Conservation (phyloP, 2,113 vertebrate genomes). For the Suricata suricatta region DNA sequence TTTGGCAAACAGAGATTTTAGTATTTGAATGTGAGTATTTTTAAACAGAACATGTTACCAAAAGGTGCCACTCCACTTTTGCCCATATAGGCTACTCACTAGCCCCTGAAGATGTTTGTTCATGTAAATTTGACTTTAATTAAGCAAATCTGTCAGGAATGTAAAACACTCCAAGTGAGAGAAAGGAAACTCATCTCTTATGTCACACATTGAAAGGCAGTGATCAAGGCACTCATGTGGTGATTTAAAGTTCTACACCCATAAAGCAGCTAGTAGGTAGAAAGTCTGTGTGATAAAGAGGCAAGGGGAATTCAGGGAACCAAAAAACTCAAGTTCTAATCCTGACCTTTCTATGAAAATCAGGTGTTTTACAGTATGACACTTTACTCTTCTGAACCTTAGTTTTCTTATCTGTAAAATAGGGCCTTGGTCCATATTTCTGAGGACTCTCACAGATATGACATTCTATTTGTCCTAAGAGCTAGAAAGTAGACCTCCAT, state of each 20-base stretch:
- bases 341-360: not conserved
- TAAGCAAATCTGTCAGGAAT: not conserved
- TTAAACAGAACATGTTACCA: not conserved
- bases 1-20: not conserved
- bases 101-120: not conserved
- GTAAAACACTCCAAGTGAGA: not conserved
- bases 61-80: not conserved
- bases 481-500: not conserved
- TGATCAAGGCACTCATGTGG: not conserved
- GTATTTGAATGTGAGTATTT: not conserved
- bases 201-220: not conserved
- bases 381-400: not conserved
- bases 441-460: not conserved
- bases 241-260: not conserved
- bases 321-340: not conserved
- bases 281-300: not conserved
- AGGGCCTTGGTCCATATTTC: not conserved
- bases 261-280: not conserved
- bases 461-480: not conserved
- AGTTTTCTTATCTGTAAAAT: not conserved
- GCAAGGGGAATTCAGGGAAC: not conserved
- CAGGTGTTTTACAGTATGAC: not conserved
- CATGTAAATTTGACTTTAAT: not conserved
- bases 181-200: not conserved
- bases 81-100: not conserved